phyloP scores from a whole-genome alignment of 2,113 vertebrate genomes.

The Asarcornis scutulata region DNA sequence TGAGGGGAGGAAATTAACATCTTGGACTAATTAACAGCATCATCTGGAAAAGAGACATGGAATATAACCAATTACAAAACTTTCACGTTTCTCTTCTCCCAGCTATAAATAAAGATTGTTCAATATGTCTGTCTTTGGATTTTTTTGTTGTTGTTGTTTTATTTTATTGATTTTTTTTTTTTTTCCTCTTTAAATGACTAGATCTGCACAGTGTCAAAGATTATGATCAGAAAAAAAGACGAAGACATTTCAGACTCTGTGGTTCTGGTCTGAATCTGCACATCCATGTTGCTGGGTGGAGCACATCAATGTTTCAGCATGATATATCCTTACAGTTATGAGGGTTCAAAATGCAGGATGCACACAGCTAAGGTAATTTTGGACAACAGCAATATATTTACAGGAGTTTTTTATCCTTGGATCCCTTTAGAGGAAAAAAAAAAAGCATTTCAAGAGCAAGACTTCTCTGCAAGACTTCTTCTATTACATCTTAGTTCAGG shows the following conservation, averaged over 20 bases:
- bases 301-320: accelerated
- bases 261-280: neutral
- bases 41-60: conserved; percentile 37
- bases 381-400: neutral
- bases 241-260: neutral
- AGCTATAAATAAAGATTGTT: conserved; percentile 51
- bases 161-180: neutral
- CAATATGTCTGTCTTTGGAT: neutral
- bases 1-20: conserved; percentile 47
- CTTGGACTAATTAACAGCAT: conserved; percentile 62
- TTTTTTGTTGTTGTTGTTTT: too few species aligned
- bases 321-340: neutral
- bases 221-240: neutral
- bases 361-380: neutral
- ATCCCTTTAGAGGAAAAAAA: neutral
- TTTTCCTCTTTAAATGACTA: neutral
- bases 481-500: neutral
- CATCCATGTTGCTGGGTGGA: neutral
- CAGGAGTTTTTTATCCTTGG: neutral
- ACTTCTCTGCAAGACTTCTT: neutral
- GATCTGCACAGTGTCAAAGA: neutral
- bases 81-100: conserved; percentile 22
- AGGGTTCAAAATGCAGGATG: neutral
- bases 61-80: conserved; percentile 38
- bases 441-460: accelerated